These are phyloP conservation scores for Dinoponera quadriceps DNA, from an alignment of 1,140 invertebrate species.

Conservation along the genomic window DNA sequence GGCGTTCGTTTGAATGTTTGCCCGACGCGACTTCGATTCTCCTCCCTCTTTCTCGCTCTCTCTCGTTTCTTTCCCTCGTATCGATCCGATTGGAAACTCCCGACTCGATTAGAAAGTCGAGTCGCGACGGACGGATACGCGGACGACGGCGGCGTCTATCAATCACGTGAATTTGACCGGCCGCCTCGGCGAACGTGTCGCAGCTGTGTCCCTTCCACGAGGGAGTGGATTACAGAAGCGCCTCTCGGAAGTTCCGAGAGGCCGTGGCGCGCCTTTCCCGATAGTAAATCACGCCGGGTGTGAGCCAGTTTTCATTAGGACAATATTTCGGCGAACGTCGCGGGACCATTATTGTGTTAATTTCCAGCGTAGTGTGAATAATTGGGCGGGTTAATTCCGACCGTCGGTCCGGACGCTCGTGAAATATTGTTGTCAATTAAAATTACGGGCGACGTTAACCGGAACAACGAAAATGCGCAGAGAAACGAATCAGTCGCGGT, in stretches of 20 bases:
- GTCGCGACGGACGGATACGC: background rate
- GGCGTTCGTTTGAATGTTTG: no score
- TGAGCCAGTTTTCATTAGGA: constrained; percentile 5
- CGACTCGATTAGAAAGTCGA: no score
- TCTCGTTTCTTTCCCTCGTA: no score
- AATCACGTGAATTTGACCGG: constrained; percentile 5
- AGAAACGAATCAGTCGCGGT: constrained; percentile 22
- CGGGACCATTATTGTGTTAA: constrained; percentile 11
- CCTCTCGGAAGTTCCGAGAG: background rate
- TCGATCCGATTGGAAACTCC: no score
- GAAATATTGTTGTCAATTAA: constrained; percentile 49
- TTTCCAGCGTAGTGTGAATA: constrained; percentile 19
- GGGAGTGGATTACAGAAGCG: constrained; percentile 25
- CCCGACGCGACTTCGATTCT: no score
- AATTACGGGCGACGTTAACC: constrained; percentile 11
- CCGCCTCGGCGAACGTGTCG: background rate
- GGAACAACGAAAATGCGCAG: background rate
- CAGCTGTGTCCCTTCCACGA: background rate
- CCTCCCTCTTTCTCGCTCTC: no score
- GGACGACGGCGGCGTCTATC: background rate
- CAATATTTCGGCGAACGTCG: constrained; percentile 32
- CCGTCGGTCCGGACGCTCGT: constrained; percentile 16
- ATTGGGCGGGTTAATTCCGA: constrained; percentile 19
- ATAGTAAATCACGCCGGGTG: background rate
- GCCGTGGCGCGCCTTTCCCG: background rate